Evolutionary conservation across 2,113 vertebrate genomes (phyloP).

Genomic region (Guaruba guarouba): DNA sequence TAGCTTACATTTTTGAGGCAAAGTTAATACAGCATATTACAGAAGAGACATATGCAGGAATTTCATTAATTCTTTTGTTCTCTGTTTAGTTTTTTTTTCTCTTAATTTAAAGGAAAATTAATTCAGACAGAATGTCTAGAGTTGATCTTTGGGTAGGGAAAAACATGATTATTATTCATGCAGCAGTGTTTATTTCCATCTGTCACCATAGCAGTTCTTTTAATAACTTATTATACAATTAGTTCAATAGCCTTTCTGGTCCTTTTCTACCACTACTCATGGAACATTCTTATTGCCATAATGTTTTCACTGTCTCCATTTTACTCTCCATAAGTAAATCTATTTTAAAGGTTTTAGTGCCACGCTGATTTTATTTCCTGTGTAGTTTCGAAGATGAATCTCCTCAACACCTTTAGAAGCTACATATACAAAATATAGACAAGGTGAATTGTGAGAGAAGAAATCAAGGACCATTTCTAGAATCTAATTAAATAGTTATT

Average conservation of each 20-base stretch:
- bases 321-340: background rate
- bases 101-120: constrained; percentile 68
- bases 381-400: background rate
- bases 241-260: constrained; percentile 56
- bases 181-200: constrained; percentile 70
- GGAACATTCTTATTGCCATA: background rate
- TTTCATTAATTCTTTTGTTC: constrained; percentile 48
- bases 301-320: background rate
- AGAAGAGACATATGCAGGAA: background rate
- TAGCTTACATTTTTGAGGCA: background rate
- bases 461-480: background rate
- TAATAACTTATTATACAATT: constrained; percentile 64
- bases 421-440: background rate
- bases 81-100: constrained; percentile 33
- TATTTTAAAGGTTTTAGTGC: background rate
- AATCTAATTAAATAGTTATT: background rate
- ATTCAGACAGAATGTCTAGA: constrained; percentile 69
- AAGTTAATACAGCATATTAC: background rate
- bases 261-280: background rate
- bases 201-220: constrained; percentile 59
- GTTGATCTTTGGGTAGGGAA: constrained; percentile 65
- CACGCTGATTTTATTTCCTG: background rate
- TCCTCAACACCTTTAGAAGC: background rate
- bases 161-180: constrained; percentile 68
- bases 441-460: background rate